Evolutionary conservation across 1,140 invertebrate species (phyloP), one percentile per base, ranked within the genome.

Genomic region (Harpegnathos saltator): DNA sequence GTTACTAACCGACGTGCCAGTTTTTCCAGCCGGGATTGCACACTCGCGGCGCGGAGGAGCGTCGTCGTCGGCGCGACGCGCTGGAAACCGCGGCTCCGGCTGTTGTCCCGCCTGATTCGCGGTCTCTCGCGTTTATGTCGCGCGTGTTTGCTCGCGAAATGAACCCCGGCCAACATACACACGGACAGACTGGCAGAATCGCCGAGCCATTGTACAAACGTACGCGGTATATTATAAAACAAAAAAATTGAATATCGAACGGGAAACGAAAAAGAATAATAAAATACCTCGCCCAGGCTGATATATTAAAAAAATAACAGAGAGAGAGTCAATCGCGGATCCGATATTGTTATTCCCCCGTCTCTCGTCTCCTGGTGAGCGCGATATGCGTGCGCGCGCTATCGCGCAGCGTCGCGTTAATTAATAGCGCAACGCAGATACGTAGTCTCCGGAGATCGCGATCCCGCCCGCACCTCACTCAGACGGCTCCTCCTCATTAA

Each of bases 61-160:
- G 22, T 80, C 61, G 69, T 71, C 65, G 33, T 15, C 58, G 0
- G 22, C 29, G 29, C 29, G 63, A 69, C 50, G 63, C 54, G 11
- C 33, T 22, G 29, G 22, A 14, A 69, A 80, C 48, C 38, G 75
- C 22, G 52, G n/a, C 68, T 69, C 63, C n/a, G 19, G 12, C 2
- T 69, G 59, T 78, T 48, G 52, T 71, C 58, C n/a, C 65, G 48
- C 69, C 65, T 58, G 65, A 80, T 58, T 69, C 75, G 52, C 33
- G 52, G 52, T 56, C 52, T 58, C 15, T n/a, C 17, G 33, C 33
- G 65, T 22, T 58, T 26, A 71, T 80, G 22, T 12, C 7, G 33
- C 75, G 1, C 26, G 9, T 80, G 62, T 80, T 80, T 80, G 65
- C 4, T 29, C 65, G 22, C 52, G 75, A 69, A 44, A 48, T 80